A percentile compares a stretch with the other conserved stretches of the same genome.
These are phyloP conservation scores for Trichomycterus rosablanca DNA, from an alignment of 2,113 vertebrate genomes.

Conservation along the genomic window DNA sequence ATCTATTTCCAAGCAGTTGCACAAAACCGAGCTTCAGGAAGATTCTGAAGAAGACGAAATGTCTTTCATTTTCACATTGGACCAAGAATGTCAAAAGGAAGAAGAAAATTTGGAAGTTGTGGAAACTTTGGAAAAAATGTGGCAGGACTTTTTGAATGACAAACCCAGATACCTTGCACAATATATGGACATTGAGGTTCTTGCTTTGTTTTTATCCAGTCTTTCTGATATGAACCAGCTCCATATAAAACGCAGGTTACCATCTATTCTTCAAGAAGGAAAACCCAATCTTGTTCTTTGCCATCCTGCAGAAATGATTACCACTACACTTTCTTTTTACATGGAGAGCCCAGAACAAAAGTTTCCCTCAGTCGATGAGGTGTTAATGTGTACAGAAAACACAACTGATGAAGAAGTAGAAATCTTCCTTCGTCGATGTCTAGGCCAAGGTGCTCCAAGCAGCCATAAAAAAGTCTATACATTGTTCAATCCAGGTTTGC, in stretches of 20 bases:
- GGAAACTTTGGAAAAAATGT: constrained; percentile 40
- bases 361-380: constrained; percentile 65
- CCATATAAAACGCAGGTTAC: constrained; percentile 49
- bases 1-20: no score
- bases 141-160: constrained; percentile 55
- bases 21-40: no score
- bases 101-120: not conserved
- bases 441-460: constrained; percentile 39
- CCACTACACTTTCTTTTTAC: constrained; percentile 58
- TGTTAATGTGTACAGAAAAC: constrained; percentile 65
- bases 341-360: constrained; percentile 52
- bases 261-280: constrained; percentile 50
- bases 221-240: constrained; percentile 52
- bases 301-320: constrained; percentile 56
- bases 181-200: constrained; percentile 55
- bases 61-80: constrained; percentile 1
- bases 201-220: constrained; percentile 52
- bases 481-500: constrained; percentile 62
- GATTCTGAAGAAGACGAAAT: constrained; percentile 35
- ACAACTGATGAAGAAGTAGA: constrained; percentile 70
- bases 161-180: constrained; percentile 52
- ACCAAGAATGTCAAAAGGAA: not conserved
- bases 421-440: constrained; percentile 68
- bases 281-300: constrained; percentile 67
- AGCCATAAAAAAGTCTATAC: constrained; percentile 64